A percentile compares a stretch with the other conserved stretches of the same genome.
These are phyloP conservation scores for Gymnopithys bicolor DNA, from an alignment of 2,797 vertebrate species.

Conservation along the genomic window DNA sequence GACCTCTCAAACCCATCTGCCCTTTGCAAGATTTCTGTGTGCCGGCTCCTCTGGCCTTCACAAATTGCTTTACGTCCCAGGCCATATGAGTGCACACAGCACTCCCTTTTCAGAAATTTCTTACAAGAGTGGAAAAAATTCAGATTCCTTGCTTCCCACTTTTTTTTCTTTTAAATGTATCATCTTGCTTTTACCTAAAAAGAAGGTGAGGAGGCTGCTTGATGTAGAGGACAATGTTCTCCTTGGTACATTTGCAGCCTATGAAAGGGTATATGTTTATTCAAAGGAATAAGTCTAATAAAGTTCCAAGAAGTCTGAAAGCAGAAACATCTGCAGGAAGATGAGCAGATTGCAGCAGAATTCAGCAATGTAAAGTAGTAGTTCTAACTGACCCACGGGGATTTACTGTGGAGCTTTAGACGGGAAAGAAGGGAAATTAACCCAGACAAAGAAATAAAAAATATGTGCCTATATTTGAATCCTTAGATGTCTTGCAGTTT, in stretches of 20 bases:
- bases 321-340: slow-evolving; percentile 75
- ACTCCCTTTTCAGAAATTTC: neutral
- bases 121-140: neutral
- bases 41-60: neutral
- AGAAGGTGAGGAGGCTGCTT: neutral
- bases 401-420: slow-evolving; percentile 63
- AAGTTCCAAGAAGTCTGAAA: slow-evolving; percentile 71
- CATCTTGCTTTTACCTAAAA: slow-evolving; percentile 28
- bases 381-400: slow-evolving; percentile 50
- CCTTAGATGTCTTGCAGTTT: neutral
- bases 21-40: neutral
- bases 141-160: neutral
- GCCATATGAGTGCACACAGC: neutral
- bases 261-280: neutral
- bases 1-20: neutral
- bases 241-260: neutral
- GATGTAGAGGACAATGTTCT: neutral
- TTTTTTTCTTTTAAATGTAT: neutral
- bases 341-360: slow-evolving; percentile 75
- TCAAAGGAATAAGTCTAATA: slow-evolving; percentile 31
- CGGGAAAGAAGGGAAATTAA: slow-evolving; percentile 58
- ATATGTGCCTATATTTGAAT: neutral
- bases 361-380: slow-evolving; percentile 70
- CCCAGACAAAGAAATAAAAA: slow-evolving; percentile 36
- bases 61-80: neutral